Conservation (phyloP, 2,113 vertebrate genomes). For the Danionella cerebrum region DNA sequence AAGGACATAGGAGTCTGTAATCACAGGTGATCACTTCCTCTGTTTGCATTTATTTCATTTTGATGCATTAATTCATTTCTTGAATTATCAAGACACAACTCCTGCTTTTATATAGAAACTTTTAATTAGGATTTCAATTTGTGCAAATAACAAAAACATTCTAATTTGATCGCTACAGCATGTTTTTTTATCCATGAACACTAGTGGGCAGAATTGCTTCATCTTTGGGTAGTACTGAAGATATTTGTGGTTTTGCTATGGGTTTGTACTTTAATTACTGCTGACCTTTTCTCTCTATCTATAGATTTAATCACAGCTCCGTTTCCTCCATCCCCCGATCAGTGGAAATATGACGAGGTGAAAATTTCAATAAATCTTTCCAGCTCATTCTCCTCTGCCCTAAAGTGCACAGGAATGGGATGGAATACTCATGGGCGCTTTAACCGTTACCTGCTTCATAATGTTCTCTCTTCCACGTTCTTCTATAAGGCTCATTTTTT, state of each 20-base stretch:
- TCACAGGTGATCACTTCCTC: too few species aligned
- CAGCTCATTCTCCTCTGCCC: neutral
- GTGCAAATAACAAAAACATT: too few species aligned
- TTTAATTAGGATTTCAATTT: too few species aligned
- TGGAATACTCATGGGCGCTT: constrained; percentile 8
- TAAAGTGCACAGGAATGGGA: constrained; percentile 9
- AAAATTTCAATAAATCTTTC: constrained; percentile 18
- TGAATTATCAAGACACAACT: too few species aligned
- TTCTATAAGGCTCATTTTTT: neutral
- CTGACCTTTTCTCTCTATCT: constrained; percentile 38
- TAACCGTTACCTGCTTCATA: neutral
- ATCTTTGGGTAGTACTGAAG: neutral
- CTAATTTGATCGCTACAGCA: neutral
- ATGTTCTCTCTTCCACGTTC: neutral
- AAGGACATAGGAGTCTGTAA: too few species aligned
- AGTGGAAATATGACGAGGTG: constrained; percentile 10
- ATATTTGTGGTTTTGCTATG: constrained; percentile 20
- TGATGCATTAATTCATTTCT: too few species aligned
- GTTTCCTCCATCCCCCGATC: constrained; percentile 9
- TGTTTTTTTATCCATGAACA: constrained; percentile 14
- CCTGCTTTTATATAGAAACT: too few species aligned
- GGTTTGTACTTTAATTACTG: constrained; percentile 51
- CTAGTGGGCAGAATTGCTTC: constrained; percentile 51
- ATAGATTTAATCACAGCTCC: constrained; percentile 38
- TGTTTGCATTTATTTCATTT: too few species aligned